A percentile compares a stretch with the other conserved stretches of the same genome.
Evolutionary conservation across 2,113 vertebrate species (phyloP).

Genomic region (Furnarius figulus): DNA sequence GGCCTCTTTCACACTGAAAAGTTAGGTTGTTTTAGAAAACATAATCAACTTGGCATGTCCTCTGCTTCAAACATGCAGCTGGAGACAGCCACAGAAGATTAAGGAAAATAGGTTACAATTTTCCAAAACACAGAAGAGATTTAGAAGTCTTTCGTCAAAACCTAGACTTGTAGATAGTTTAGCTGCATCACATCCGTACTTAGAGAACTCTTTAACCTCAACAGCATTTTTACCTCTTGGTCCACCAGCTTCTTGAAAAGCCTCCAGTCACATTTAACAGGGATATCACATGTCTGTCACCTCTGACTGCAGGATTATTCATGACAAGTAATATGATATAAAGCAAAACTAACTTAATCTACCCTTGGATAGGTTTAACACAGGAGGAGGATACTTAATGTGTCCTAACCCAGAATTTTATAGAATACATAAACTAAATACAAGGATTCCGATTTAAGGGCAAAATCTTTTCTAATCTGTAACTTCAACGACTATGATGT

Average conservation of each 20-base stretch:
- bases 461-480: not conserved
- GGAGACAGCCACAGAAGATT: not conserved
- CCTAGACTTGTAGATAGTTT: not conserved
- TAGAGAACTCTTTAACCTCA: not conserved
- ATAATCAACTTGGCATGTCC: not conserved
- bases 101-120: not conserved
- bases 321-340: not conserved
- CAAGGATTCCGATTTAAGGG: not conserved
- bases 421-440: not conserved
- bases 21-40: not conserved
- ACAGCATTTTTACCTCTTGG: not conserved
- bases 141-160: not conserved
- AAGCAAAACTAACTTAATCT: slow-evolving; percentile 19
- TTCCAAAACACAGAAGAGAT: not conserved
- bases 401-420: not conserved
- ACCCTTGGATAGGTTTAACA: not conserved
- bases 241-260: not conserved
- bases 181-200: not conserved
- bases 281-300: not conserved
- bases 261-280: not conserved
- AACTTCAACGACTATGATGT: not conserved
- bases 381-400: not conserved
- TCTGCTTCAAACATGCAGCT: not conserved
- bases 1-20: slow-evolving; percentile 31
- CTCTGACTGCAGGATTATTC: not conserved